Percentiles rank a stretch among this genome's conserved stretches.
Conservation (phyloP, 2,888 invertebrate genomes). For the Trachelus troglodyta region DNA sequence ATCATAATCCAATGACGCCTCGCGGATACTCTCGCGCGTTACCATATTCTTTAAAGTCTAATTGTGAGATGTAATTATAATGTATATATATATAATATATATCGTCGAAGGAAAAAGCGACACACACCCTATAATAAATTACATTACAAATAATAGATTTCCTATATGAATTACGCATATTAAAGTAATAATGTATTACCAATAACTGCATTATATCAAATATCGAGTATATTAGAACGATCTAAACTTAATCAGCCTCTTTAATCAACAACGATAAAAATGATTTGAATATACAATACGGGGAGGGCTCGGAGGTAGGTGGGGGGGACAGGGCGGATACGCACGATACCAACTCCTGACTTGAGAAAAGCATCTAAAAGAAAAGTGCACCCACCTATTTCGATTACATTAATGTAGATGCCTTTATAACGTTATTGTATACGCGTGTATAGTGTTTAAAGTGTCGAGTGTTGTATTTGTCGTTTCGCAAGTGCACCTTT, state of each 20-base stretch:
- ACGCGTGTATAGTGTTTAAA: not conserved
- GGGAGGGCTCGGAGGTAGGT: not conserved
- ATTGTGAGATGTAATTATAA: not conserved
- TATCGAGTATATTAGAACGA: conserved; percentile 15
- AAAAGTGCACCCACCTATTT: not conserved
- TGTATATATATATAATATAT: too few relatives aligned
- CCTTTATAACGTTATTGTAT: not conserved
- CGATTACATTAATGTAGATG: not conserved
- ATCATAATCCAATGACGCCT: not conserved
- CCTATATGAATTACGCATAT: not conserved
- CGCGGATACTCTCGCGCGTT: not conserved
- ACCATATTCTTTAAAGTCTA: not conserved
- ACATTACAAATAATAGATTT: not conserved
- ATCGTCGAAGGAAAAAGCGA: not conserved
- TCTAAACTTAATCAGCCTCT: conserved; percentile 54
- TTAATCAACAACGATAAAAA: conserved; percentile 49
- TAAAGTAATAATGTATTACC: conserved; percentile 14
- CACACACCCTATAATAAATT: not conserved
- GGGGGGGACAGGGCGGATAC: too few relatives aligned
- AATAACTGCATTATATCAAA: conserved; percentile 14
- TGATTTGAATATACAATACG: conserved; percentile 32
- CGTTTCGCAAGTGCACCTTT: not conserved
- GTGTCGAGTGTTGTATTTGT: not conserved
- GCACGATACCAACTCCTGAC: not conserved
- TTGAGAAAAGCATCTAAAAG: not conserved